phyloP scores from a whole-genome alignment of 35 echinoderm and acorn worm species.

The Ophiothrix spiculata region DNA sequence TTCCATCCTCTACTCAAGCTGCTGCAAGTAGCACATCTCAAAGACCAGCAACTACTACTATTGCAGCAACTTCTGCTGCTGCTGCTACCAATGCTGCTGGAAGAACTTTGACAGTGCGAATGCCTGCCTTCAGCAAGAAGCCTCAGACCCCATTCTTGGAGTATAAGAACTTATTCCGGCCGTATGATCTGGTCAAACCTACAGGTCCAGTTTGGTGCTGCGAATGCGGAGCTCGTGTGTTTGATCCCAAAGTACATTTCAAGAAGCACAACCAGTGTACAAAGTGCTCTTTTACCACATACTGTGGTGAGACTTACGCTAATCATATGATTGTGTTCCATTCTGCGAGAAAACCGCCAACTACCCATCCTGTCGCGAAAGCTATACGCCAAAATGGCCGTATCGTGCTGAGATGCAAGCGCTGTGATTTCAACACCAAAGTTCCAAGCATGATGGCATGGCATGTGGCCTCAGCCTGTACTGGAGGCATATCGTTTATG shows the following conservation, averaged over 20 bases:
- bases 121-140: slow-evolving; percentile 3
- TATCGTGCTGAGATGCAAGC: slow-evolving; percentile 20
- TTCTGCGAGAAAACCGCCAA: slow-evolving; percentile 26
- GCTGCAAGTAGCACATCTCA: background rate
- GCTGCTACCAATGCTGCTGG: background rate
- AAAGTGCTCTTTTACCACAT: slow-evolving; percentile 33
- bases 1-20: background rate
- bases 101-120: slow-evolving; percentile 9
- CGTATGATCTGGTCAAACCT: slow-evolving; percentile 14
- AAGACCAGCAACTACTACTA: background rate
- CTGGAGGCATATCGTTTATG: background rate
- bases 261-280: slow-evolving; percentile 20
- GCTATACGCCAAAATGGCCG: slow-evolving; percentile 26
- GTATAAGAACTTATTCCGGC: background rate
- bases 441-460: slow-evolving; percentile 44
- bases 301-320: slow-evolving; percentile 39
- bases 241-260: slow-evolving; percentile 29
- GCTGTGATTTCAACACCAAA: slow-evolving; percentile 38
- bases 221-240: slow-evolving; percentile 41
- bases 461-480: slow-evolving; percentile 24
- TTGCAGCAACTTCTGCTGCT: background rate
- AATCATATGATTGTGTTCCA: slow-evolving; percentile 78
- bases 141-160: background rate
- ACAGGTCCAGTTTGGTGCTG: slow-evolving; percentile 24
- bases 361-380: slow-evolving; percentile 28